Evolutionary conservation across 64 coral and sea anemone species (phyloP).

Genomic region (Montipora sp.): DNA sequence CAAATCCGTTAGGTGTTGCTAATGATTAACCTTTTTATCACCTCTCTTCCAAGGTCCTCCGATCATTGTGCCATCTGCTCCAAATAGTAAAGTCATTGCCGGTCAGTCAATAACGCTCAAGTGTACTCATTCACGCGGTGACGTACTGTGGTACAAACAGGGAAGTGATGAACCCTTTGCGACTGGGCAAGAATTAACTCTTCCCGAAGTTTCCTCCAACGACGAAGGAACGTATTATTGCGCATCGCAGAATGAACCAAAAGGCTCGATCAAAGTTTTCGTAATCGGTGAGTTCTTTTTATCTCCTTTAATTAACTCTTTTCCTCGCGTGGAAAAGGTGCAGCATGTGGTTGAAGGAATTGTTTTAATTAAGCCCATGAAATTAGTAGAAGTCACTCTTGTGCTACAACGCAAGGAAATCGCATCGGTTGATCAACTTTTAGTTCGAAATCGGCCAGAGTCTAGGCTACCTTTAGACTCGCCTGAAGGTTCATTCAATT

Average conservation of each 20-base stretch:
- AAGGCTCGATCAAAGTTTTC: neutral
- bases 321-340: too few species aligned
- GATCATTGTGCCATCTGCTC: neutral
- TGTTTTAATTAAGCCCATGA: too few species aligned
- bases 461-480: too few species aligned
- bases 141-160: neutral
- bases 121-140: neutral
- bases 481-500: neutral
- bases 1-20: too few species aligned
- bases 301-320: too few species aligned
- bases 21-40: neutral
- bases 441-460: too few species aligned
- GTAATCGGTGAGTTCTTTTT: neutral
- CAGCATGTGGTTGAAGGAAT: too few species aligned
- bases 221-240: constrained; percentile 31
- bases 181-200: neutral
- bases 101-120: neutral
- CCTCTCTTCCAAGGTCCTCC: neutral
- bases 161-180: neutral
- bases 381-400: too few species aligned
- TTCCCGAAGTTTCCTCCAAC: neutral
- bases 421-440: too few species aligned
- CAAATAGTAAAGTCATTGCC: neutral
- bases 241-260: neutral
- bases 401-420: too few species aligned